These are phyloP conservation scores for Tuta absoluta DNA, from an alignment of 2,888 invertebrate genomes.

Conservation along the genomic window DNA sequence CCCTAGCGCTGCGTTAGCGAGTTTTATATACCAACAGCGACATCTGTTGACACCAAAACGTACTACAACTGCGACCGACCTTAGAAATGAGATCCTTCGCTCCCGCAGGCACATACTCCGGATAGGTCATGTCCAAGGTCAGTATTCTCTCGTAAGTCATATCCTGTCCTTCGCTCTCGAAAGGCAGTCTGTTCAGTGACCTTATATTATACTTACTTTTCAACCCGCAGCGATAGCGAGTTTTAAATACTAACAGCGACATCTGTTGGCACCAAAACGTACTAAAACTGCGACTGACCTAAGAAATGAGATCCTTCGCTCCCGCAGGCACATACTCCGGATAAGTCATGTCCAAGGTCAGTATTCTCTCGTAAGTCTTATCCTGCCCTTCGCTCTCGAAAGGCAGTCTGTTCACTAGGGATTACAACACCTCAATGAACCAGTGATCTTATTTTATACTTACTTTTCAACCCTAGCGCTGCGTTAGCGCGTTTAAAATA, in stretches of 20 bases:
- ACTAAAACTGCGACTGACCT: slow-evolving; percentile 48
- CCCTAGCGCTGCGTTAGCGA: slow-evolving; percentile 82
- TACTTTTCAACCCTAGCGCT: too few relatives aligned
- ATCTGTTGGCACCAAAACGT: too few relatives aligned
- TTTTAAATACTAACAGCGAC: too few relatives aligned
- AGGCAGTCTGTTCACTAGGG: too few relatives aligned
- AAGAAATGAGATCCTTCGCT: background rate
- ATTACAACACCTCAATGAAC: too few relatives aligned
- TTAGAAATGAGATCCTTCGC: slow-evolving; percentile 87
- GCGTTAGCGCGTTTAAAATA: too few relatives aligned
- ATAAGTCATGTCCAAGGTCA: slow-evolving; percentile 83
- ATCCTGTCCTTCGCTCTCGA: slow-evolving; percentile 88
- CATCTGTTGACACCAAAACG: too few relatives aligned
- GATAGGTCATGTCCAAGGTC: slow-evolving; percentile 84
- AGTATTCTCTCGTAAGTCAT: slow-evolving; percentile 88
- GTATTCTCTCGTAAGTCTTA: slow-evolving; percentile 87
- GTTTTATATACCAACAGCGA: too few relatives aligned
- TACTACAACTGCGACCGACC: slow-evolving; percentile 46
- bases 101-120: slow-evolving; percentile 83
- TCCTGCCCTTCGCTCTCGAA: slow-evolving; percentile 90
- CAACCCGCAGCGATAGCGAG: slow-evolving; percentile 80
- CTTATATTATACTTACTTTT: too few relatives aligned
- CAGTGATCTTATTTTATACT: too few relatives aligned
- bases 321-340: slow-evolving; percentile 46
- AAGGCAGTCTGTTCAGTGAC: slow-evolving; percentile 94